Conservation (phyloP, 2,113 vertebrate genomes). For the Egretta garzetta region DNA sequence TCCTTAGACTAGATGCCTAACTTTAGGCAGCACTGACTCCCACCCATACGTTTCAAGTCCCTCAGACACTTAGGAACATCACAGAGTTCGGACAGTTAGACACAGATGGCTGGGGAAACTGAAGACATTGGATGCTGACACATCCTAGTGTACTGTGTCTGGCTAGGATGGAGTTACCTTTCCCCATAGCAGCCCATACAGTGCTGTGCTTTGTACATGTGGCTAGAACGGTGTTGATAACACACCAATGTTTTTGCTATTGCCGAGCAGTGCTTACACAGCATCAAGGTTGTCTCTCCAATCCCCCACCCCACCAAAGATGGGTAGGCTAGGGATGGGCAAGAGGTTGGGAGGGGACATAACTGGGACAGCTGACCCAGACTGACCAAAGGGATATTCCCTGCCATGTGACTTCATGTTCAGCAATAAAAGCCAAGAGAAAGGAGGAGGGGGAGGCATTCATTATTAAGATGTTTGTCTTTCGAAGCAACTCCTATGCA, state of each 20-base stretch:
- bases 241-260: not conserved
- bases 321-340: not conserved
- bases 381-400: not conserved
- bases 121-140: not conserved
- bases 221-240: not conserved
- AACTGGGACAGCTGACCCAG: not conserved
- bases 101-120: not conserved
- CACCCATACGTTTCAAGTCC: not conserved
- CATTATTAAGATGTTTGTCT: not conserved
- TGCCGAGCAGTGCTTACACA: not conserved
- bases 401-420: not conserved
- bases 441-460: fast-evolving
- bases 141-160: not conserved
- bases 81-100: not conserved
- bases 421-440: not conserved
- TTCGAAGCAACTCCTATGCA: not conserved
- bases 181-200: not conserved
- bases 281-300: not conserved
- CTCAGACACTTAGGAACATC: not conserved
- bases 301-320: not conserved
- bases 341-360: not conserved
- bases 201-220: not conserved
- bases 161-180: not conserved
- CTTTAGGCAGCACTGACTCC: not conserved
- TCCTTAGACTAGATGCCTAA: not conserved